These are phyloP conservation scores for Brachionus koreanus DNA, from an alignment of 1,140 invertebrate genomes.

Conservation along the genomic window DNA sequence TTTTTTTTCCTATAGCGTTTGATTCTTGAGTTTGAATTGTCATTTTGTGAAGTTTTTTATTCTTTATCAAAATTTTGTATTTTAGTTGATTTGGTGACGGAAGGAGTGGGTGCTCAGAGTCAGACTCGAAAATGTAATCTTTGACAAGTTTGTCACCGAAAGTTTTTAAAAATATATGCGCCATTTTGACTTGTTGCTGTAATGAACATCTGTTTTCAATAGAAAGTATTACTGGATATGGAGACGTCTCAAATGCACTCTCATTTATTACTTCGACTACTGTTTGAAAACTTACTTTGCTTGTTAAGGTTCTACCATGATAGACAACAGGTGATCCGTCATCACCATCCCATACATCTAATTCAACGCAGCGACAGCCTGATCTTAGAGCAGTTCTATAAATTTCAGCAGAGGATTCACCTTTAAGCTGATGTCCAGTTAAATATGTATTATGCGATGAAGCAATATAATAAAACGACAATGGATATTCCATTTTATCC, in stretches of 20 bases:
- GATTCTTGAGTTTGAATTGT: not conserved
- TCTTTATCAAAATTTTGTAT: slow-evolving; percentile 77
- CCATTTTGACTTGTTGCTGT: slow-evolving; percentile 86
- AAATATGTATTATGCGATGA: slow-evolving; percentile 95
- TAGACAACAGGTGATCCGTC: slow-evolving; percentile 82
- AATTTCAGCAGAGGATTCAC: slow-evolving; percentile 81
- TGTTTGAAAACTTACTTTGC: slow-evolving; percentile 79
- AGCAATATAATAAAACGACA: slow-evolving; percentile 90
- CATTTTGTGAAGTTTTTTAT: slow-evolving; percentile 67
- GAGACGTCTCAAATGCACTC: slow-evolving; percentile 81
- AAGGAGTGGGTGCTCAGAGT: slow-evolving; percentile 79
- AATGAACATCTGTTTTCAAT: slow-evolving; percentile 94
- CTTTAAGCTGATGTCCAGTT: slow-evolving; percentile 90
- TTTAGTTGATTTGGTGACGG: slow-evolving; percentile 79
- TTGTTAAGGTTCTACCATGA: slow-evolving; percentile 85
- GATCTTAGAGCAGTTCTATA: slow-evolving; percentile 73
- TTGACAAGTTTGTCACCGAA: slow-evolving; percentile 88
- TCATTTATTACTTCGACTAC: slow-evolving; percentile 87
- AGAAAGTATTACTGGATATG: slow-evolving; percentile 86
- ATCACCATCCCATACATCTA: slow-evolving; percentile 88
- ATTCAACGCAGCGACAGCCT: slow-evolving; percentile 73
- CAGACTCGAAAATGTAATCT: slow-evolving; percentile 79
- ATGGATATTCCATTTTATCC: slow-evolving; percentile 76
- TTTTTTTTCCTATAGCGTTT: not conserved
- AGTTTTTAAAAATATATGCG: slow-evolving; percentile 80